Percentiles rank a stretch among this genome's conserved stretches.
phyloP scores from a whole-genome alignment of 2,797 vertebrate genomes.

The Pempheris klunzingeri region DNA sequence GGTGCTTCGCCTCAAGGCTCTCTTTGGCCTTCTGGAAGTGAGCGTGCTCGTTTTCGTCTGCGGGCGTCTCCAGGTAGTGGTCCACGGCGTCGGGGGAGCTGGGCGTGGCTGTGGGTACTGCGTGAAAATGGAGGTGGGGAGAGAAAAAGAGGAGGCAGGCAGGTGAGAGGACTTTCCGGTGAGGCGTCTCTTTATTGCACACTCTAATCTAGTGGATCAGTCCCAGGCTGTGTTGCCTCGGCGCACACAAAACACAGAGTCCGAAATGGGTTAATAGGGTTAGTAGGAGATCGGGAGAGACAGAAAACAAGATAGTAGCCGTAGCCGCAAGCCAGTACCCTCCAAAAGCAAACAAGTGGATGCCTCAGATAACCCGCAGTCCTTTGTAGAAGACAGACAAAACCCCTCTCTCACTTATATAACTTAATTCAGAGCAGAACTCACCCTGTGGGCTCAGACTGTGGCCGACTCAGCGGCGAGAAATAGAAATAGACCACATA shows the following conservation, averaged over 20 bases:
- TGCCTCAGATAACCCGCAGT: conserved; percentile 44
- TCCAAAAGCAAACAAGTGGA: conserved; percentile 44
- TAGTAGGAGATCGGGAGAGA: conserved; percentile 38
- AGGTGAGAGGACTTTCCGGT: conserved; percentile 9
- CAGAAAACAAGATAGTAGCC: conserved; percentile 36
- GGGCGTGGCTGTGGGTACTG: conserved; percentile 94
- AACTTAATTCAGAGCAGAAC: conserved; percentile 46
- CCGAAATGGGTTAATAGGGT: conserved; percentile 57
- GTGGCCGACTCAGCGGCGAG: conserved; percentile 1
- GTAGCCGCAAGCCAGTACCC: conserved; percentile 43
- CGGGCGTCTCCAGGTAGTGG: conserved; percentile 95
- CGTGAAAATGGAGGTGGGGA: not conserved
- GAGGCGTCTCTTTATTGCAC: not conserved
- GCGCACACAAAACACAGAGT: conserved; percentile 33
- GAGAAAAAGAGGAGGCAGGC: not conserved
- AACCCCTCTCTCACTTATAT: conserved; percentile 42
- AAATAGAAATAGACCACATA: conserved; percentile 46
- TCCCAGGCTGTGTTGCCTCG: not conserved
- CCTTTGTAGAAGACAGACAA: conserved; percentile 57
- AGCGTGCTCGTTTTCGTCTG: conserved; percentile 96
- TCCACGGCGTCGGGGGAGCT: conserved; percentile 95
- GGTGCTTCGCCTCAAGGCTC: conserved; percentile 95
- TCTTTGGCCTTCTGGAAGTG: conserved; percentile 99
- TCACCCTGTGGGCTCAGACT: conserved; percentile 26
- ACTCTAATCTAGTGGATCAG: conserved; percentile 4